phyloP scores from a whole-genome alignment of 2,888 invertebrate genomes.

The Oscheius sp. region DNA sequence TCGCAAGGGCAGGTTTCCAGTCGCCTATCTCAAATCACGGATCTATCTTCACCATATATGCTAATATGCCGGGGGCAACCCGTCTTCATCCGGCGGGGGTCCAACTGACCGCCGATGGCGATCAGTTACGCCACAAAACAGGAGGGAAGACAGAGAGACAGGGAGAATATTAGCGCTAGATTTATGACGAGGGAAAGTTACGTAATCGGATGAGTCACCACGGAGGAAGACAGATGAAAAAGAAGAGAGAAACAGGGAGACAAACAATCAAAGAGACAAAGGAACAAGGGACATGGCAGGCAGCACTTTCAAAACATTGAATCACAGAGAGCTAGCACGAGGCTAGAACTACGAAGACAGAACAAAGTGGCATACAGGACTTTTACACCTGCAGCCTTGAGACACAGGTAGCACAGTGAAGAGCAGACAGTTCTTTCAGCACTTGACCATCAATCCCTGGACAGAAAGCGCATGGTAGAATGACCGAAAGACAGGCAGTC shows the following conservation, averaged over 20 bases:
- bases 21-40: conserved; percentile 14
- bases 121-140: conserved; percentile 26
- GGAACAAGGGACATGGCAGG: too few species aligned
- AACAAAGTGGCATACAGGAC: too few species aligned
- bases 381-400: too few species aligned
- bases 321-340: neutral
- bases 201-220: neutral
- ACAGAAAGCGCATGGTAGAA: too few species aligned
- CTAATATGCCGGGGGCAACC: conserved; percentile 23
- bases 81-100: conserved; percentile 10
- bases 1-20: conserved; percentile 27
- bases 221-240: neutral
- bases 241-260: neutral
- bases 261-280: too few species aligned
- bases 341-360: too few species aligned
- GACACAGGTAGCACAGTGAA: too few species aligned
- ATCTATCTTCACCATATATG: conserved; percentile 15
- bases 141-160: neutral
- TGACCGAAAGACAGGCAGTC: too few species aligned
- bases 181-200: conserved; percentile 1
- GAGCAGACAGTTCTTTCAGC: too few species aligned
- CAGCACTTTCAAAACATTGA: neutral
- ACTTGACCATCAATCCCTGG: too few species aligned
- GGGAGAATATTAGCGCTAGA: neutral
- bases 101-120: neutral